phyloP scores from a whole-genome alignment of 2,797 vertebrate species.

The Carapus acus region DNA sequence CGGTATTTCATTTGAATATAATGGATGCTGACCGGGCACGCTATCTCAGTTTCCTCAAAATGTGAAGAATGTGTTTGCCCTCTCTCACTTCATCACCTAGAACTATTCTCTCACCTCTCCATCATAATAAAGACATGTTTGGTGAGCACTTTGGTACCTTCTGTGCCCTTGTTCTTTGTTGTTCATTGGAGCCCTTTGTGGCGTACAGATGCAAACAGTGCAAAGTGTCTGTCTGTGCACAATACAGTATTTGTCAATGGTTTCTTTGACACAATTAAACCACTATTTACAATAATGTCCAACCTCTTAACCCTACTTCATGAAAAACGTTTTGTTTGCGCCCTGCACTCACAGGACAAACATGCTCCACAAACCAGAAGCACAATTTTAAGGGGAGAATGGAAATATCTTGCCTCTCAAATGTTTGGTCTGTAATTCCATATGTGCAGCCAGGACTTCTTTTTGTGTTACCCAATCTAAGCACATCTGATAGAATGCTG shows the following conservation, averaged over 20 bases:
- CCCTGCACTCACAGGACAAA: no score
- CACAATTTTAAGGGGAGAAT: neutral
- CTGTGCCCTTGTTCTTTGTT: conserved; percentile 23
- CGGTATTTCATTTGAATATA: conserved; percentile 63
- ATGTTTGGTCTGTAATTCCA: neutral
- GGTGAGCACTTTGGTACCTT: conserved; percentile 44
- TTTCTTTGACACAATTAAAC: no score
- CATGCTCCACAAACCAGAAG: neutral
- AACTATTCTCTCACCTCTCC: conserved; percentile 42
- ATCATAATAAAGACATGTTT: conserved; percentile 63
- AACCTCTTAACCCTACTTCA: no score
- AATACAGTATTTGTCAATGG: no score
- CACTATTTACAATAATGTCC: no score
- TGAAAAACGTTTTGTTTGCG: no score
- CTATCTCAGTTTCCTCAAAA: conserved; percentile 39
- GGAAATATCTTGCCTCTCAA: neutral
- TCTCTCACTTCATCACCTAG: neutral
- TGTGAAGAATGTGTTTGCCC: conserved; percentile 35
- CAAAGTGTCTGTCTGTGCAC: no score
- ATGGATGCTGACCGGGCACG: conserved; percentile 35
- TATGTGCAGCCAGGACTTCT: neutral
- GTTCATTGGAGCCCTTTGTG: no score
- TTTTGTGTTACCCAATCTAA: neutral
- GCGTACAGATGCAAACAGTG: no score
- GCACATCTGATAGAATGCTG: neutral